A percentile compares a stretch with the other conserved stretches of the same genome.
phyloP scores from a whole-genome alignment of 37 sponge, comb jelly and placozoan species.

The Petrosia ficiformis region DNA sequence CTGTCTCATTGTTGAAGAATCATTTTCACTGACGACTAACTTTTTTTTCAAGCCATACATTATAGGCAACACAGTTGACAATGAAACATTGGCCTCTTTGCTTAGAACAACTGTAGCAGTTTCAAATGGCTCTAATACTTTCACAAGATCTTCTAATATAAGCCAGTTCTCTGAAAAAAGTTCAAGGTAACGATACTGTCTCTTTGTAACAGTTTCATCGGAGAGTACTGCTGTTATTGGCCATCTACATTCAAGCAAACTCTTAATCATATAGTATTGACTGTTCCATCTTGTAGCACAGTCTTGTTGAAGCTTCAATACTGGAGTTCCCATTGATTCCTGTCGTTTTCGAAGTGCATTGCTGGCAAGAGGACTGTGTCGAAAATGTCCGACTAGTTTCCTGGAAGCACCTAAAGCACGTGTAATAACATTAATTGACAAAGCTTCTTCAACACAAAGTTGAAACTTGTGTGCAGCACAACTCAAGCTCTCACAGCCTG shows the following conservation, averaged over 20 bases:
- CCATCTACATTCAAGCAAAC: constrained; percentile 23
- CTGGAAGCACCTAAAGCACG: constrained; percentile 11
- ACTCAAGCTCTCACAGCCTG: constrained; percentile 10
- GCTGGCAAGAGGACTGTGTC: constrained; percentile 30
- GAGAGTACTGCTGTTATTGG: constrained; percentile 29
- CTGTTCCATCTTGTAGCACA: constrained; percentile 33
- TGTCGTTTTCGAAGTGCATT: constrained; percentile 11
- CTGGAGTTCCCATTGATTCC: constrained; percentile 24
- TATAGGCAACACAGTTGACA: constrained; percentile 16
- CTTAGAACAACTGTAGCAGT: constrained; percentile 21
- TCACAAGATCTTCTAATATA: neutral
- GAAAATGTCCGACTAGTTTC: constrained; percentile 29
- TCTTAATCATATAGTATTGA: constrained; percentile 10
- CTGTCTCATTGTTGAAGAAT: neutral
- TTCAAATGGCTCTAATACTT: constrained; percentile 16
- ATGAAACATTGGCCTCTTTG: constrained; percentile 11
- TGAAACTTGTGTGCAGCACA: constrained; percentile 21
- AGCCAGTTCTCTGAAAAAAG: constrained; percentile 15
- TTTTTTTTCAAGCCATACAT: neutral
- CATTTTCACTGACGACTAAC: neutral
- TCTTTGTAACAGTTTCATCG: constrained; percentile 27
- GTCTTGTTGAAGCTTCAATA: constrained; percentile 15
- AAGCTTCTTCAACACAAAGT: constrained; percentile 18
- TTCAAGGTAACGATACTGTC: constrained; percentile 12
- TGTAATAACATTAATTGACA: neutral